Percentiles rank a stretch among this genome's conserved stretches.
Conservation (phyloP, 2,113 vertebrate species). For the Orientallactaga bullata region DNA sequence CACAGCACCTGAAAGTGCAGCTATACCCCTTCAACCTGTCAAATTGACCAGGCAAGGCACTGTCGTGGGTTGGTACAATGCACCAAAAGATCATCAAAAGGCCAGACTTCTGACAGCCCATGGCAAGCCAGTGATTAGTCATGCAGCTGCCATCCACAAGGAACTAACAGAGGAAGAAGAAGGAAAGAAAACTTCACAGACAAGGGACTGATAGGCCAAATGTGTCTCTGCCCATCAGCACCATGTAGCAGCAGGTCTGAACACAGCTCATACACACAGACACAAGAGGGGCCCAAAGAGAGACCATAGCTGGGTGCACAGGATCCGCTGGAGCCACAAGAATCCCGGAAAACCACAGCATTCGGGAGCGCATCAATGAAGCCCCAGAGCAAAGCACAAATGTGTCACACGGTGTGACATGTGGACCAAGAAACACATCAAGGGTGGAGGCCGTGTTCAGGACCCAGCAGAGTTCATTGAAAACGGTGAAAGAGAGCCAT, state of each 20-base stretch:
- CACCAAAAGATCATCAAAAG: background rate
- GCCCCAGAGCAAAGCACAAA: background rate
- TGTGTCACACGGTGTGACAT: background rate
- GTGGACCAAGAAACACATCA: background rate
- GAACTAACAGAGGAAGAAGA: slow-evolving; percentile 10
- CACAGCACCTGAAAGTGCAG: background rate
- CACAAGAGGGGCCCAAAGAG: accelerated
- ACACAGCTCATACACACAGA: background rate
- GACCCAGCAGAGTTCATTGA: background rate
- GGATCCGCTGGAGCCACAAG: accelerated
- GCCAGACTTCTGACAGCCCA: slow-evolving; percentile 42
- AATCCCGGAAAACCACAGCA: background rate
- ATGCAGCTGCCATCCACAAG: slow-evolving; percentile 2
- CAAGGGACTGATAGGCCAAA: slow-evolving; percentile 42
- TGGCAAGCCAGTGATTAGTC: background rate
- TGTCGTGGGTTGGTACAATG: slow-evolving; percentile 37
- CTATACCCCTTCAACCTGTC: slow-evolving; percentile 42
- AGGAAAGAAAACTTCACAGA: slow-evolving; percentile 58
- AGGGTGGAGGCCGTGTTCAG: too few relatives aligned
- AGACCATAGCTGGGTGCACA: background rate
- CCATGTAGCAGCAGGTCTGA: accelerated
- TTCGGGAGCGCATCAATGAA: background rate
- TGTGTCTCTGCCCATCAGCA: background rate
- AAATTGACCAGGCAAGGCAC: background rate
- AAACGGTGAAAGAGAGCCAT: too few relatives aligned